Evolutionary conservation across 2,797 vertebrate genomes (phyloP).

Genomic region (Melanotaenia maccullochi): DNA sequence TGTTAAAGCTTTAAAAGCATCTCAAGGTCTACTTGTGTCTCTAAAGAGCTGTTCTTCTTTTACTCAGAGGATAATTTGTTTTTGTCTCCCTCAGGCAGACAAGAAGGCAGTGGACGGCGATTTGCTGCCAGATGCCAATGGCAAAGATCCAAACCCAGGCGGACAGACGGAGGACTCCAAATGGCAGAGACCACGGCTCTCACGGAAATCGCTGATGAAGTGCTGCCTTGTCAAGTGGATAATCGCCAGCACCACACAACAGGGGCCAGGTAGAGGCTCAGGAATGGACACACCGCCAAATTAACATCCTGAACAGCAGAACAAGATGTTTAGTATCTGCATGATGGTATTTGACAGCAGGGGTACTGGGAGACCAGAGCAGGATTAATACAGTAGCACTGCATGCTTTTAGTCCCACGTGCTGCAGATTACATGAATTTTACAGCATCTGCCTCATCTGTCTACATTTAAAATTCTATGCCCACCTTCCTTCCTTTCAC

Average conservation of each 20-base stretch:
- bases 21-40: background rate
- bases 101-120: constrained; percentile 83
- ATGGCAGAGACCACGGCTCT: constrained; percentile 84
- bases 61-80: constrained; percentile 9
- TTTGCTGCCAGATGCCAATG: constrained; percentile 81
- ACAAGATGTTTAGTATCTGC: constrained; percentile 3
- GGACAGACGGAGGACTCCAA: constrained; percentile 76
- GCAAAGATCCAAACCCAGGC: constrained; percentile 65
- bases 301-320: background rate
- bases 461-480: constrained; percentile 30
- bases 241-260: constrained; percentile 84
- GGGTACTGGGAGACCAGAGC: background rate
- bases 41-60: background rate
- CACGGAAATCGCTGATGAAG: constrained; percentile 87
- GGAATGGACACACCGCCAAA: background rate
- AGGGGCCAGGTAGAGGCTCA: constrained; percentile 85
- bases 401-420: constrained; percentile 19
- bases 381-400: constrained; percentile 5
- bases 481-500: background rate
- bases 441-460: constrained; percentile 37
- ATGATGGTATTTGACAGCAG: constrained; percentile 27
- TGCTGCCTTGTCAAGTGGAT: constrained; percentile 91
- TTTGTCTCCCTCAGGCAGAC: constrained; percentile 72
- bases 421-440: constrained; percentile 59
- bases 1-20: constrained; percentile 2